phyloP scores from a whole-genome alignment of 2,113 vertebrate species.

The Emberiza fucata region DNA sequence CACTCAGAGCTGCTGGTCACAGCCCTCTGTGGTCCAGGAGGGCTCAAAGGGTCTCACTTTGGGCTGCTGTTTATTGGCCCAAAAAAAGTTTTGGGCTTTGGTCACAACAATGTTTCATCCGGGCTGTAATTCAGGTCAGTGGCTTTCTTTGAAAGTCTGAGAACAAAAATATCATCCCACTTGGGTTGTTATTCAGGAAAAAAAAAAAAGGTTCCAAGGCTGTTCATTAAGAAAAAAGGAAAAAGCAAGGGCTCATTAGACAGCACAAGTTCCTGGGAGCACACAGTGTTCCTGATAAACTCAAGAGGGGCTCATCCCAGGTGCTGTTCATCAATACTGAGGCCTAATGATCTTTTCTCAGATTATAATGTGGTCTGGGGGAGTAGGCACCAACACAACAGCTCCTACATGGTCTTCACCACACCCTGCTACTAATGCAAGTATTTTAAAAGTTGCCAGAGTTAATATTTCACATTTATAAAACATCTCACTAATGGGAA shows the following conservation, averaged over 20 bases:
- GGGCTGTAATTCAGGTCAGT: rapidly evolving
- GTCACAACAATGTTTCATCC: not conserved
- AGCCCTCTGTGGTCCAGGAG: not conserved
- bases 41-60: not conserved
- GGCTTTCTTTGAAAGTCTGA: not conserved
- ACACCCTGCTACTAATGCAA: not conserved
- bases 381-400: not conserved
- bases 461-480: not conserved
- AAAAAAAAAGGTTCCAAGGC: not conserved
- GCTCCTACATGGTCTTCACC: not conserved
- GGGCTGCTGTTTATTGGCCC: not conserved
- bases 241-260: not conserved
- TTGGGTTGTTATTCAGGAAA: not conserved
- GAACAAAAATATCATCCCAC: not conserved
- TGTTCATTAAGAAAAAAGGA: not conserved
- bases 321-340: not conserved
- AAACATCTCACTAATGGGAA: not conserved
- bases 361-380: not conserved
- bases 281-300: not conserved
- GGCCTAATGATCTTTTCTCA: not conserved
- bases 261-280: not conserved
- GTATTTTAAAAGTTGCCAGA: not conserved
- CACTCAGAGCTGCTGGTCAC: not conserved
- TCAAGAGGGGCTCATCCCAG: not conserved
- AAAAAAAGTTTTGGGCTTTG: not conserved